A percentile compares a stretch with the other conserved stretches of the same genome.
Evolutionary conservation across 2,888 invertebrate genomes (phyloP).

Genomic region (Leptopterna dolabrata): DNA sequence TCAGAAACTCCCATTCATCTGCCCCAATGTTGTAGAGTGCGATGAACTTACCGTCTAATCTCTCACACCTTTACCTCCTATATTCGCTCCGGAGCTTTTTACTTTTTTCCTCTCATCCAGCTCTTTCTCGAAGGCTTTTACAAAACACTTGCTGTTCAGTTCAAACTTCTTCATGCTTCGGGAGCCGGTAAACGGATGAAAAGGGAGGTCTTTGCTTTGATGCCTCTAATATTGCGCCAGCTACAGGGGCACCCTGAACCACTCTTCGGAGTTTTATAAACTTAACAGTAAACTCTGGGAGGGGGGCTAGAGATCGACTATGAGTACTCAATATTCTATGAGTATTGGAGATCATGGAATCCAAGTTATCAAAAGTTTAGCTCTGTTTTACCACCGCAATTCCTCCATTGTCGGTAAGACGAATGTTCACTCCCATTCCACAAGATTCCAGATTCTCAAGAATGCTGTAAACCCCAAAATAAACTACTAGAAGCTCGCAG

Average conservation of each 20-base stretch:
- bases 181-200: background rate
- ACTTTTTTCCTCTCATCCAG: background rate
- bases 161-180: background rate
- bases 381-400: too few relatives aligned
- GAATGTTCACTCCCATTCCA: too few relatives aligned
- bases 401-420: too few relatives aligned
- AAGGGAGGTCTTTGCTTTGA: background rate
- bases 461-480: too few relatives aligned
- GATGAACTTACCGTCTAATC: background rate
- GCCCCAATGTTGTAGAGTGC: constrained; percentile 11
- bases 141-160: constrained; percentile 1
- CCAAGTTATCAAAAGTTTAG: too few relatives aligned
- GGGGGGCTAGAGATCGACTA: background rate
- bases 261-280: background rate
- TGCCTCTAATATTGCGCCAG: background rate
- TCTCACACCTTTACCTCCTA: background rate
- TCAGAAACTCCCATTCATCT: background rate
- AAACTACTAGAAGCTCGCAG: too few relatives aligned
- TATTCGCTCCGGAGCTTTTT: background rate
- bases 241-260: background rate
- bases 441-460: too few relatives aligned
- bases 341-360: too few relatives aligned
- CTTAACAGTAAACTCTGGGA: background rate
- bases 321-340: too few relatives aligned
- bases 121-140: background rate